phyloP scores from a whole-genome alignment of 2,113 vertebrate species.

The Petromus typicus region DNA sequence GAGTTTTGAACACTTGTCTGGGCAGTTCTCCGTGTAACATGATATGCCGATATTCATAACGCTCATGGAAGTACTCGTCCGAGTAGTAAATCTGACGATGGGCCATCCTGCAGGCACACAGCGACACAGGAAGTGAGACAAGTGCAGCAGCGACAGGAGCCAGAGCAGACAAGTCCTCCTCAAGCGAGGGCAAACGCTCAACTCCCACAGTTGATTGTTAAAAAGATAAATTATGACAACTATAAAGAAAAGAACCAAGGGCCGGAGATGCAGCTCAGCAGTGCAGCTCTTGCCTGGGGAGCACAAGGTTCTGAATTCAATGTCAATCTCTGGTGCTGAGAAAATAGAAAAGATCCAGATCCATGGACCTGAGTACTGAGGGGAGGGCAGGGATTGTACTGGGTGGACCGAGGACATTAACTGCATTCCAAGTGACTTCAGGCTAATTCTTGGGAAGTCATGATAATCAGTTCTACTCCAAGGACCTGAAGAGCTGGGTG shows the following conservation, averaged over 20 bases:
- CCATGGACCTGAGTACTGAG: not conserved
- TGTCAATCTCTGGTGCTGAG: too few species aligned
- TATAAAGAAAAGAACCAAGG: not conserved
- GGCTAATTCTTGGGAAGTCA: not conserved
- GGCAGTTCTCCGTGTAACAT: slow-evolving; percentile 93
- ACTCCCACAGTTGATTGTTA: not conserved
- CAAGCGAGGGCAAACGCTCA: fast-evolving
- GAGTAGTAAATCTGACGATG: slow-evolving; percentile 94
- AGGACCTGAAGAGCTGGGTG: not conserved
- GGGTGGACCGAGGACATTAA: not conserved
- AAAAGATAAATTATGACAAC: not conserved
- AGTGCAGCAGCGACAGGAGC: fast-evolving
- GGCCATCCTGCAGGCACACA: slow-evolving; percentile 84
- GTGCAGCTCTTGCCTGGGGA: too few species aligned
- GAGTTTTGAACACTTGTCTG: slow-evolving; percentile 93
- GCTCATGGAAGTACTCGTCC: slow-evolving; percentile 93
- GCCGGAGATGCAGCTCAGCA: too few species aligned
- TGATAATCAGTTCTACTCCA: not conserved
- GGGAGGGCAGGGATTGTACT: not conserved
- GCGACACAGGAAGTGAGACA: fast-evolving
- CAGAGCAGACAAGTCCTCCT: fast-evolving
- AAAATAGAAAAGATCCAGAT: not conserved
- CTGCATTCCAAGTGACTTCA: not conserved
- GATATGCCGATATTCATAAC: slow-evolving; percentile 94
- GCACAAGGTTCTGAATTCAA: too few species aligned